Base-by-base conservation (phyloP, 2,113 vertebrate species). In the Sprattus sprattus region DNA sequence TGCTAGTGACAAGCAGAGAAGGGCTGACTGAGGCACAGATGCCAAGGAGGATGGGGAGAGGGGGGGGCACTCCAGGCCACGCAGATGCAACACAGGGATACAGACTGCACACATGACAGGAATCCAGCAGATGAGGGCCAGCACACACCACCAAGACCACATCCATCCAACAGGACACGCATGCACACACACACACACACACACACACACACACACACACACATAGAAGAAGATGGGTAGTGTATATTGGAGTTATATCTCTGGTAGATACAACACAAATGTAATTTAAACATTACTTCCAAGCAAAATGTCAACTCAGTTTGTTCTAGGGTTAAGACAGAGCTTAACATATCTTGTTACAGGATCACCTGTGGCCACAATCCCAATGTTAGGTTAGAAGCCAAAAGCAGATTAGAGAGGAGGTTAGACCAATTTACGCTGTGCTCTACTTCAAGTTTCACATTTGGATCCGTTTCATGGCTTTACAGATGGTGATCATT, bases 1-100 rank as follows among this genome's bases (percentile, higher is more conserved):
- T 39, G 71, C 32, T 78, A 32, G 71, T 78, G 71, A 78, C 71
- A 78, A 32, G 71, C 71, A 44, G 28, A 78, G 71, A 78, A 78
- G 71, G 39, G 71, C 71, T 78, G 71, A 39, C 71, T 28, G 71
- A 78, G 71, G 2, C 32, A 11, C 71, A 39, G 25, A 78, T 16
- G 3, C 13, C 71, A 39, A 13, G 64, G 2, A 71, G 28, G 71
- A 78, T 16, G 28, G 67, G 18, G 67, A 22, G 57, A 22, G 57
- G 20, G 28, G 67, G 25, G 18, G 2, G 15, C 13, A 44, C 71
- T 39, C 71, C 28, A 32, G 71, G 28, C 28, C 64, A 67, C 25
- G 4, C 25, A 6, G 2, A 28, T n/a, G 22, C 6, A 78, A 78
- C 25, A 13, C 32, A 39, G 71, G 71, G 71, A 39, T 32, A 32